phyloP scores from a whole-genome alignment of 92 coral and sea anemone genomes.

The Anthopleura xanthogrammica region DNA sequence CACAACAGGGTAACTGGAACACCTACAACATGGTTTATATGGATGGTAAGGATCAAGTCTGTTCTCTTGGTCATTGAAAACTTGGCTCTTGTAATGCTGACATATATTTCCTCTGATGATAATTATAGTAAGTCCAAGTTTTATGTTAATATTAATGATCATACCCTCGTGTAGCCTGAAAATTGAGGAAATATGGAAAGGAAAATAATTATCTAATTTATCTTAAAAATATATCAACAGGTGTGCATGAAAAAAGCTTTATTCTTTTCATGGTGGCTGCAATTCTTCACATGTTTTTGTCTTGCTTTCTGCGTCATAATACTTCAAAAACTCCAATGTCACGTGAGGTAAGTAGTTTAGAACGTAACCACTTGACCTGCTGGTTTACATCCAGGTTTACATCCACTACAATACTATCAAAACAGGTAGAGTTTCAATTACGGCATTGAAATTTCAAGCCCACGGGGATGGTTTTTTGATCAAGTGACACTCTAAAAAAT shows the following conservation, averaged over 20 bases:
- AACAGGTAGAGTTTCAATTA: too few relatives aligned
- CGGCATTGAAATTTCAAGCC: too few relatives aligned
- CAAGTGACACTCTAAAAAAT: too few relatives aligned
- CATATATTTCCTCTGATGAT: conserved; percentile 83
- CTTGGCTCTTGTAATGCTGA: conserved; percentile 74
- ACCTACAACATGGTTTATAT: conserved; percentile 47
- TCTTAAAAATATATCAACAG: conserved; percentile 34
- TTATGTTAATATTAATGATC: not conserved
- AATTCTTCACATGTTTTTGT: conserved; percentile 79
- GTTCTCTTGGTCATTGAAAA: conserved; percentile 63
- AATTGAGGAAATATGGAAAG: too few relatives aligned
- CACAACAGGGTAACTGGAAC: conserved; percentile 41
- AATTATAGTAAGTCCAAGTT: conserved; percentile 71
- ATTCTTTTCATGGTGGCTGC: conserved; percentile 73
- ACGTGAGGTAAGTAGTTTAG: conserved; percentile 39
- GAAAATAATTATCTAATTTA: too few relatives aligned
- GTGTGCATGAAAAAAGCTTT: conserved; percentile 83
- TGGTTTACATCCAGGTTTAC: too few relatives aligned
- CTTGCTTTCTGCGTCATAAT: conserved; percentile 64
- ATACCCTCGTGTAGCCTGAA: too few relatives aligned
- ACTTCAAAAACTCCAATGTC: conserved; percentile 69
- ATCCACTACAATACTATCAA: too few relatives aligned
- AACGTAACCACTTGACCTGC: too few relatives aligned
- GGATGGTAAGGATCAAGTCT: conserved; percentile 55
- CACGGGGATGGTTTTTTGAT: too few relatives aligned